Evolutionary conservation across 2,113 vertebrate species (phyloP).

Genomic region (Canis aureus): DNA sequence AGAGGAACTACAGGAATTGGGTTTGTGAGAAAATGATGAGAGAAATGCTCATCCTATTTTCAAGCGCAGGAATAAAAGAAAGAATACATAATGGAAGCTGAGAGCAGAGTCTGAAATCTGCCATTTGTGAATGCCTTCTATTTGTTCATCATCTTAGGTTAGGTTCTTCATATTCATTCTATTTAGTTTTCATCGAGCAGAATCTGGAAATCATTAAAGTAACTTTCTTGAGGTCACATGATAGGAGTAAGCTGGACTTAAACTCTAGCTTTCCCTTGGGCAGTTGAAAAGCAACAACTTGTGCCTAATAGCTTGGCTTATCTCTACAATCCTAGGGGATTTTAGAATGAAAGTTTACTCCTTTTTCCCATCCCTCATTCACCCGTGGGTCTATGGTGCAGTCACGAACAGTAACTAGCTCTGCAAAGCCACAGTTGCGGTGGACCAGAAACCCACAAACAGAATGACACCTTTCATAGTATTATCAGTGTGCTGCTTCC

Average conservation of each 20-base stretch:
- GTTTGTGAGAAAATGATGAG: neutral
- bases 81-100: neutral
- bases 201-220: slow-evolving; percentile 7
- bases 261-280: neutral
- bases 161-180: neutral
- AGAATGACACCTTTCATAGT: neutral
- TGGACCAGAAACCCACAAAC: neutral
- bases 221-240: neutral
- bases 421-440: neutral
- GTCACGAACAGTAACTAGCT: neutral
- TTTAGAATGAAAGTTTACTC: neutral
- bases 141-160: neutral
- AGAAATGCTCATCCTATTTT: neutral
- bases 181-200: neutral
- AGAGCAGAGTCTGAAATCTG: neutral
- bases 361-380: neutral
- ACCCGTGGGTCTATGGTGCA: neutral
- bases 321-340: too few relatives aligned
- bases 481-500: neutral
- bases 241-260: neutral
- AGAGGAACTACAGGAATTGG: neutral
- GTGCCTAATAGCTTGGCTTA: neutral
- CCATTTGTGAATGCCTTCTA: neutral
- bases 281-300: neutral
- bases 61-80: neutral